Evolutionary conservation across 2,888 invertebrate genomes (phyloP).

Genomic region (Toxonevra muliebris): DNA sequence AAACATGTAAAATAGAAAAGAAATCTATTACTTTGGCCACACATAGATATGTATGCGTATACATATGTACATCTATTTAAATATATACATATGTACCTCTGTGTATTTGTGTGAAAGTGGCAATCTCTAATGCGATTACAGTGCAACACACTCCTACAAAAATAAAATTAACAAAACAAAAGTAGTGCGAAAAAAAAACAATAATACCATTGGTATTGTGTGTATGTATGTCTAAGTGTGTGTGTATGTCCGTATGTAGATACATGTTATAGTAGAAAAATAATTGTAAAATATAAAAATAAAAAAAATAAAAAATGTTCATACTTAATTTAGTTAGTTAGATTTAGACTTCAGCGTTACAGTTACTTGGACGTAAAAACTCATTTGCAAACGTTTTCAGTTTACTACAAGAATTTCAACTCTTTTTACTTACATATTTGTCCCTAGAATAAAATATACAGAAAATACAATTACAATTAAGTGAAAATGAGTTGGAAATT

Average conservation of each 20-base stretch:
- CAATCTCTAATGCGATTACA: conserved; percentile 57
- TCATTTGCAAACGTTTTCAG: background rate
- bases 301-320: too few relatives aligned
- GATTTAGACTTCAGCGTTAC: background rate
- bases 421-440: too few relatives aligned
- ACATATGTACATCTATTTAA: background rate
- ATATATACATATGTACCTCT: conserved; percentile 2
- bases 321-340: background rate
- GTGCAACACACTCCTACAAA: conserved; percentile 46
- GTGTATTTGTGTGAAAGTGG: conserved; percentile 11
- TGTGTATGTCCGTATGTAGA: background rate
- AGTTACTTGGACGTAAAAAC: background rate
- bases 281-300: too few relatives aligned
- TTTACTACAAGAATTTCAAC: too few relatives aligned
- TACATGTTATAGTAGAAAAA: background rate
- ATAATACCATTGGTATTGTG: background rate
- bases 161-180: background rate
- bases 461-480: background rate
- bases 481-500: conserved; percentile 36
- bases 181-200: conserved; percentile 16
- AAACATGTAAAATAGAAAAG: too few relatives aligned
- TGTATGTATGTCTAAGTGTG: background rate
- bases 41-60: background rate
- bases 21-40: too few relatives aligned
- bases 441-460: too few relatives aligned